These are phyloP conservation scores for Tetrax tetrax DNA, from an alignment of 2,113 vertebrate genomes.

Conservation along the genomic window DNA sequence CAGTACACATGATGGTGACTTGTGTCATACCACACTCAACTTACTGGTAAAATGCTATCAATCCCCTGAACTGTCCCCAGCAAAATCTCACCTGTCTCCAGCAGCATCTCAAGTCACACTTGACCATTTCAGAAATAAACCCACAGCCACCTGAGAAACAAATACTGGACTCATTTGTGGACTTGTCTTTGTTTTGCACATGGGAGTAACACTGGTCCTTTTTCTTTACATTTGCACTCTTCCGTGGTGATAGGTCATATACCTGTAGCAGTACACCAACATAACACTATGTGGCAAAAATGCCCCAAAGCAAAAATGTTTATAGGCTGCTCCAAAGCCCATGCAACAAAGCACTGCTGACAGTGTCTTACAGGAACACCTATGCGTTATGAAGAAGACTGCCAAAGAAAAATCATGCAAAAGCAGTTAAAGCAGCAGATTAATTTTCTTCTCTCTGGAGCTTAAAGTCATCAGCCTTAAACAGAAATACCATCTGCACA, in stretches of 20 bases:
- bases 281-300: not conserved
- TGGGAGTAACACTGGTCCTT: not conserved
- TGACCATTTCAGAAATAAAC: not conserved
- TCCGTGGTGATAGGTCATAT: not conserved
- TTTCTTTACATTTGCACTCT: not conserved
- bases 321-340: not conserved
- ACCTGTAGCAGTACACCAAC: not conserved
- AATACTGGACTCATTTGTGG: not conserved
- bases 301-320: not conserved
- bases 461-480: not conserved
- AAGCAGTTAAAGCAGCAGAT: not conserved
- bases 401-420: not conserved
- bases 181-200: not conserved
- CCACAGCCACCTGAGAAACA: not conserved
- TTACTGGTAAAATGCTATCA: not conserved
- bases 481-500: not conserved
- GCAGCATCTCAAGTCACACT: not conserved
- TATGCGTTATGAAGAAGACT: rapidly evolving
- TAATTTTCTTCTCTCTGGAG: not conserved
- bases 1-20: not conserved
- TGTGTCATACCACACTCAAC: rapidly evolving
- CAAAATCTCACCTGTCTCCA: not conserved
- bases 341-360: not conserved
- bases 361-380: not conserved
- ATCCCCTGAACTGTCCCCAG: not conserved